These are phyloP conservation scores for Metopia argyrocephala DNA, from an alignment of 2,888 invertebrate species.

Conservation along the genomic window DNA sequence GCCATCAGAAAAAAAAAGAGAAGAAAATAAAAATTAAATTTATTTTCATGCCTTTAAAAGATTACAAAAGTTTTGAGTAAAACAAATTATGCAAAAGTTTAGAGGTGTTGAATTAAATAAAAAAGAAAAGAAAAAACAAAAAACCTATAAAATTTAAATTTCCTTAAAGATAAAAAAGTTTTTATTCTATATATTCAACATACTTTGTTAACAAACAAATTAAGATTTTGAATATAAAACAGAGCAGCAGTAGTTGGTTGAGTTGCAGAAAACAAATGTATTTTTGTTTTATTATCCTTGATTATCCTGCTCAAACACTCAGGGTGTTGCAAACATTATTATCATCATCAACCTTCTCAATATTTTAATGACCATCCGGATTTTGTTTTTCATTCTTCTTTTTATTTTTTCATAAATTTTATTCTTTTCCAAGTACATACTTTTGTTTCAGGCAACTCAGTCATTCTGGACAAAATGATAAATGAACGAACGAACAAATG, in stretches of 20 bases:
- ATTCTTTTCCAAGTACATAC: not conserved
- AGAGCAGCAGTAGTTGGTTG: not conserved
- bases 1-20: not conserved
- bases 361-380: not conserved
- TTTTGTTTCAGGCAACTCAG: too few species aligned
- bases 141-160: not conserved
- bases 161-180: not conserved
- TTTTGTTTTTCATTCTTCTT: too few species aligned
- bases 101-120: conserved; percentile 55
- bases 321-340: not conserved
- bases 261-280: conserved; percentile 49
- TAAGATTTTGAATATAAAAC: not conserved
- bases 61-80: conserved; percentile 26
- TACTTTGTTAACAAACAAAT: too few species aligned
- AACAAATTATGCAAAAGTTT: conserved; percentile 60
- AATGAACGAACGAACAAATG: not conserved
- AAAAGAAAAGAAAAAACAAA: conserved; percentile 12
- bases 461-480: not conserved
- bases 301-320: conserved; percentile 36
- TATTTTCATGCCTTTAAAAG: not conserved
- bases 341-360: not conserved
- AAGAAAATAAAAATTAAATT: not conserved
- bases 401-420: not conserved
- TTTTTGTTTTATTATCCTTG: conserved; percentile 52
- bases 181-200: too few species aligned